phyloP scores from a whole-genome alignment of 1,140 invertebrate species.

The Periplaneta americana region DNA sequence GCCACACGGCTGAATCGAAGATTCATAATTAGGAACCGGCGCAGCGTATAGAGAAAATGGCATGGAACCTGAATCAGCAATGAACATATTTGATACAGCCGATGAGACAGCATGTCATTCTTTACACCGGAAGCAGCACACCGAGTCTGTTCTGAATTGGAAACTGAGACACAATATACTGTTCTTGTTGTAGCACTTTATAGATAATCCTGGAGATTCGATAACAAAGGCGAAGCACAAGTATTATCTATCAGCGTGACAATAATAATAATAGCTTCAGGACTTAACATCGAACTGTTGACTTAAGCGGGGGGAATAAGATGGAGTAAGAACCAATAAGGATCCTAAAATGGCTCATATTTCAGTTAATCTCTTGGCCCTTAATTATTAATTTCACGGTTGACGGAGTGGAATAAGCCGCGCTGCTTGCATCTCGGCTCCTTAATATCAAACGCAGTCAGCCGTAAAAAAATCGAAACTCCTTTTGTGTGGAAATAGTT shows the following conservation, averaged over 20 bases:
- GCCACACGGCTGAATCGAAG: too few species aligned
- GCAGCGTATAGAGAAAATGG: too few species aligned
- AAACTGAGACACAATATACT: neutral
- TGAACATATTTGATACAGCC: too few species aligned
- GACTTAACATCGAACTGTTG: neutral
- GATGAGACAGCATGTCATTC: too few species aligned
- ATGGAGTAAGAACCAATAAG: neutral
- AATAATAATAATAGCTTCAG: neutral
- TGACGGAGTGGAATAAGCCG: slow-evolving; percentile 6
- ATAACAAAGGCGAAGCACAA: neutral
- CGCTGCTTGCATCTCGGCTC: neutral
- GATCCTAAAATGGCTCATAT: slow-evolving; percentile 6
- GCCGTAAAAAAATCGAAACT: neutral
- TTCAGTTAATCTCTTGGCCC: slow-evolving; percentile 3
- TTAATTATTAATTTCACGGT: slow-evolving; percentile 12
- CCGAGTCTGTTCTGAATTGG: neutral
- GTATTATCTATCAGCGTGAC: neutral
- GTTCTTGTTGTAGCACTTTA: neutral
- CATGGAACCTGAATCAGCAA: too few species aligned
- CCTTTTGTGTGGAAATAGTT: neutral
- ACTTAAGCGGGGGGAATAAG: neutral
- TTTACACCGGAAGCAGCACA: neutral
- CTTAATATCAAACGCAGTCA: neutral
- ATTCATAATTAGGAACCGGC: too few species aligned
- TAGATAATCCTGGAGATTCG: neutral